These are phyloP conservation scores for Penelope pileata DNA, from an alignment of 2,113 vertebrate genomes.

Conservation along the genomic window DNA sequence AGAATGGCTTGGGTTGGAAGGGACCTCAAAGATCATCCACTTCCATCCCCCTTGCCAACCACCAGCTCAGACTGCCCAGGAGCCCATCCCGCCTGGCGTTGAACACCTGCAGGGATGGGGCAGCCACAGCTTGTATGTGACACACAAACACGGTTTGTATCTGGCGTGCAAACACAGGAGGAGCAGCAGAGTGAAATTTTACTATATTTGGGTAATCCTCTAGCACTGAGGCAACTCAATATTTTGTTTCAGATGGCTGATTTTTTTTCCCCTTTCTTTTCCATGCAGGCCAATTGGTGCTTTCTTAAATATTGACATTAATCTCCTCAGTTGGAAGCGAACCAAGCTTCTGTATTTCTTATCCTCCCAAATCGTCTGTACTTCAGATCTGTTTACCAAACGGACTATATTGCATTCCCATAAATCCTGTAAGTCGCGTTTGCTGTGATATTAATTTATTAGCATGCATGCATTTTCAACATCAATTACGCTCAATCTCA, in stretches of 20 bases:
- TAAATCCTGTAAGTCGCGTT: constrained; percentile 24
- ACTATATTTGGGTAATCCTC: constrained; percentile 4
- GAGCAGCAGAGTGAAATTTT: background rate
- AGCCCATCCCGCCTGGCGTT: too few species aligned
- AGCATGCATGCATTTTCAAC: constrained; percentile 17
- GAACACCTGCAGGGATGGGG: too few species aligned
- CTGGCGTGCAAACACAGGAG: background rate
- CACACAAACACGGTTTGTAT: too few species aligned
- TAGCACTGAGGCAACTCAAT: background rate
- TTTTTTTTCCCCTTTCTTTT: background rate
- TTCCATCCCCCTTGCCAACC: too few species aligned
- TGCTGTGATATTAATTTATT: constrained; percentile 67
- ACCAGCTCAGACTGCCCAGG: too few species aligned
- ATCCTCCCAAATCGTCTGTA: constrained; percentile 50
- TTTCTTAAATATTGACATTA: constrained; percentile 65
- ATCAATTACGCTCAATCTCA: constrained; percentile 42
- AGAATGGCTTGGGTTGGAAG: too few species aligned
- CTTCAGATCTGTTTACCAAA: constrained; percentile 69
- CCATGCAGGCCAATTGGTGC: background rate
- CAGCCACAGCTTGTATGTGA: too few species aligned
- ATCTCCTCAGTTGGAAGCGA: constrained; percentile 62
- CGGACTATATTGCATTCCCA: constrained; percentile 7
- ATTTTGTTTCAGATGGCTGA: constrained; percentile 39
- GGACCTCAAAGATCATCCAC: too few species aligned
- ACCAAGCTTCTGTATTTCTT: constrained; percentile 71